Evolutionary conservation across 2,113 vertebrate genomes (phyloP), one percentile per base, ranked within the genome.

Genomic region (Lampris incognitus): DNA sequence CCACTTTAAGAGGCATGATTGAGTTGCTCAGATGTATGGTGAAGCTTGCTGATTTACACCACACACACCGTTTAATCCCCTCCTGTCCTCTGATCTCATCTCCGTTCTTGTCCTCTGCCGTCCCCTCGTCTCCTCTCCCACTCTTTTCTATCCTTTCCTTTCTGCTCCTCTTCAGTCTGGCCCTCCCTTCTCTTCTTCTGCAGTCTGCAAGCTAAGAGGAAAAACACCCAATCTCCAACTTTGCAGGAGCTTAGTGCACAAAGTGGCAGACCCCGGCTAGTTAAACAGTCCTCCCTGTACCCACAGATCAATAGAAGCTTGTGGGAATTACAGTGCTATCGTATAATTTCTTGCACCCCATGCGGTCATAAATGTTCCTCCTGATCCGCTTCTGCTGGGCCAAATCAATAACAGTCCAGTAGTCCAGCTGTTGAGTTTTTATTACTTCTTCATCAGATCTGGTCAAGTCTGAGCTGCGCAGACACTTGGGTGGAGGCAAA

Each of bases 391-490:
- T 84, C 78, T 71, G 85, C 79, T 70, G 86, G 76, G 83, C 69
- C 60, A 73, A 90, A 91, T 93, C 91, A 69, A 93, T 93, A 85
- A 69, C 57, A 6, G 40, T 85, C 79, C 85, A 62, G 87, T 71
- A 69, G 87, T 74, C 83, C 91, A 91, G 88, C 88, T 90, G 87
- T 89, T 89, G 67, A 79, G 73, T 77, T 89, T 92, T 90, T 91
- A 91, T 91, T 90, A 91, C 89, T 84, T 85, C 88, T 90, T 85
- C 87, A 93, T 91, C 90, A 88, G 66, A 70, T 70, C 42, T 51
- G 13, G 80, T 84, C 82, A 68, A 64, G 79, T 82, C 81, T 82
- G 66, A 72, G 72, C 85, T 66, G 67, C 71, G 81, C 78, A 84
- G 77, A 85, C 85, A 65, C 51, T 62, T 3, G 50, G 67, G 81